Conservation (phyloP, 2,888 invertebrate species). For the Geophilus truncorum region DNA sequence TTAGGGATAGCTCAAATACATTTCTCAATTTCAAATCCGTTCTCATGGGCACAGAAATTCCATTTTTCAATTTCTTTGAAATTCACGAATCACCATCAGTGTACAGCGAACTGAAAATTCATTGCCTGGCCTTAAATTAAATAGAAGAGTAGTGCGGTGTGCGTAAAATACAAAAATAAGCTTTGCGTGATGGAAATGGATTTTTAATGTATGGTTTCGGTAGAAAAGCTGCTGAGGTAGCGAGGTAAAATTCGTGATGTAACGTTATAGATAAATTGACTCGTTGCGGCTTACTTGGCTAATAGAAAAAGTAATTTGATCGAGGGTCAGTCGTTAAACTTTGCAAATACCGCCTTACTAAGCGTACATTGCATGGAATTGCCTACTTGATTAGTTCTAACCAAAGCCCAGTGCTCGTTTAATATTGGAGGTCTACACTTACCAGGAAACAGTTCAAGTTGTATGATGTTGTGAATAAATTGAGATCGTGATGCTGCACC, state of each 20-base stretch:
- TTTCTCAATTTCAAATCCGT: background rate
- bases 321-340: no score
- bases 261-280: background rate
- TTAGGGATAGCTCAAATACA: background rate
- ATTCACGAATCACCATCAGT: background rate
- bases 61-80: background rate
- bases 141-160: no score
- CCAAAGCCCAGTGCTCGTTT: no score
- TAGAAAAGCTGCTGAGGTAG: background rate
- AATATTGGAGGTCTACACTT: no score
- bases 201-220: background rate
- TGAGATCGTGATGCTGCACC: no score
- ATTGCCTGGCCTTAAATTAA: background rate
- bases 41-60: background rate
- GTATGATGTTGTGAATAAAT: no score
- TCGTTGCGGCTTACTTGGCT: background rate
- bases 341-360: background rate
- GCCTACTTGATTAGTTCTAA: background rate
- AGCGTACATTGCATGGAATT: background rate
- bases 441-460: no score
- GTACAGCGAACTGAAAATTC: background rate
- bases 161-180: background rate
- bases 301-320: background rate
- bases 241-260: background rate
- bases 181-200: background rate